Base-by-base conservation (phyloP, 1,140 invertebrate species). In the Mercenaria mercenaria region DNA sequence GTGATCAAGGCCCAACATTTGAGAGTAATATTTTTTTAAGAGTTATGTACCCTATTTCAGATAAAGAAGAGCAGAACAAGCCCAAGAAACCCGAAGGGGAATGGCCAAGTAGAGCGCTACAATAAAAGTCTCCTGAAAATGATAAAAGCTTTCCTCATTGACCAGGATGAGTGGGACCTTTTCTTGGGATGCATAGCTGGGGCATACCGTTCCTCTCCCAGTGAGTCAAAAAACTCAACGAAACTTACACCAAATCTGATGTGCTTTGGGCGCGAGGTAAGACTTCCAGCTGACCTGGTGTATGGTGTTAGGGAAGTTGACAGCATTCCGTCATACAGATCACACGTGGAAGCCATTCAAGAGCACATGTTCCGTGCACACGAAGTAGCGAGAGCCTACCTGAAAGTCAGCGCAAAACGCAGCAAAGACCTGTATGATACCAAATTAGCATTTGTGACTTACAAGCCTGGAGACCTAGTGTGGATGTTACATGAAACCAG, bases 181-280 rank as follows among this genome's bases (percentile, higher is more conserved):
- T 67, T 77, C 41, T 41, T 92, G 2, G 79, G 56, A 18, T 69
- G 82, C 39, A 20, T 93, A 13, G 69, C 56, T 32, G 50, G 43
- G 8, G 83, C 72, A 10, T 92, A 92, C n/a, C 37, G 89, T 18
- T 32, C 83, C 1, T 89, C 90, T 23, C 39, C 67, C 4, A 72
- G 91, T 82, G 85, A 91, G 32, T 74, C 64, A n/a, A n/a, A n/a
- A n/a, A n/a, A n/a, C n/a, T n/a, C n/a, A 8, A 91, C 88, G 18
- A 90, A 85, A n/a, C 39, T 86, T 10, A 89, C 76, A 0, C 84
- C 91, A 41, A 91, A 93, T 74, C 20, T 52, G 13, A 64, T 93
- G 0, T 90, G 92, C 91, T 59, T 93, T 0, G 93, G 91, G 0
- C 52, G 90, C 26, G 91, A 92, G 47, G 79, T 91, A 1, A 41